Evolutionary conservation across 2,113 vertebrate genomes (phyloP).

Genomic region (Hydrochoerus hydrochaeris): DNA sequence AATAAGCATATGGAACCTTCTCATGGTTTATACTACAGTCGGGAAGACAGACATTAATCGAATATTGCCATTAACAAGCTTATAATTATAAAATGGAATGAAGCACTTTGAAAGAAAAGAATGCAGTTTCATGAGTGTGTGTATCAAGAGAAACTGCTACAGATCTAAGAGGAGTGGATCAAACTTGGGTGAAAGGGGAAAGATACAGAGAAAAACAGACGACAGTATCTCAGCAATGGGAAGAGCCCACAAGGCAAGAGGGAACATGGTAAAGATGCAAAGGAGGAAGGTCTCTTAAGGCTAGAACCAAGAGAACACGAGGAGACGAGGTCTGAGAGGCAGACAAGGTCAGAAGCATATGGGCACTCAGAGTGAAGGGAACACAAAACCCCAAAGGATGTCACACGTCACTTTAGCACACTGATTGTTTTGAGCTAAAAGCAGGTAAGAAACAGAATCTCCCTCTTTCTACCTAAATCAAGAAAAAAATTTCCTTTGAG

Average conservation of each 20-base stretch:
- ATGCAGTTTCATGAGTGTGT: not conserved
- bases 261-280: fast-evolving
- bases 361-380: not conserved
- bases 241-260: not conserved
- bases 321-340: not conserved
- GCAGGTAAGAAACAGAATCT: not conserved
- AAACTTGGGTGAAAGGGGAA: not conserved
- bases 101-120: not conserved
- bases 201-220: not conserved
- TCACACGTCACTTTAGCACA: not conserved
- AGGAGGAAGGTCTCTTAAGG: not conserved
- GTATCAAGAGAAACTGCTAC: not conserved
- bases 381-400: not conserved
- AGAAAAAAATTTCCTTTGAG: not conserved
- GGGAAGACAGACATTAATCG: not conserved
- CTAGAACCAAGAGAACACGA: not conserved
- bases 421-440: not conserved
- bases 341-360: too few relatives aligned
- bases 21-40: not conserved
- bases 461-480: not conserved
- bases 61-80: not conserved
- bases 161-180: not conserved
- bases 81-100: not conserved
- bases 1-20: not conserved
- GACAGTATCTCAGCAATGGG: fast-evolving